Evolutionary conservation across 2,797 vertebrate species (phyloP).

Genomic region (Lutjanus campechanus): DNA sequence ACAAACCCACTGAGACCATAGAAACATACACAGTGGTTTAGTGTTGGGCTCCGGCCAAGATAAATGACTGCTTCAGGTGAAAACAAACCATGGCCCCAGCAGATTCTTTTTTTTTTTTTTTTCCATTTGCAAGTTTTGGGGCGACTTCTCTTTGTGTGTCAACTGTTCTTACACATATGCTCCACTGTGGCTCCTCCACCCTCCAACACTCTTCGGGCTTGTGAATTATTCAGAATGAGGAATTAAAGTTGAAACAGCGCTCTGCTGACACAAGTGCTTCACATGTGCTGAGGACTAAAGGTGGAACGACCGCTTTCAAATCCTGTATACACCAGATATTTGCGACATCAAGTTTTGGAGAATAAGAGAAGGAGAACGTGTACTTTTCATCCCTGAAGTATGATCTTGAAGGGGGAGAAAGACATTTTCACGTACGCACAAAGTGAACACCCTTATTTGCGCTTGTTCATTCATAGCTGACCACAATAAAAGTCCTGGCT

Average conservation of each 20-base stretch:
- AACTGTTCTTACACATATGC: conserved; percentile 72
- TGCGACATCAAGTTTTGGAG: conserved; percentile 61
- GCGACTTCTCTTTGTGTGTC: conserved; percentile 69
- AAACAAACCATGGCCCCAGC: conserved; percentile 84
- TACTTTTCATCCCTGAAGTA: too few species aligned
- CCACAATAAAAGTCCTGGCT: conserved; percentile 71
- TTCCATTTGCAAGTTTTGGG: conserved; percentile 67
- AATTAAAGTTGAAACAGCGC: conserved; percentile 73
- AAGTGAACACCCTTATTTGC: conserved; percentile 13
- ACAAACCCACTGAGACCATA: conserved; percentile 85
- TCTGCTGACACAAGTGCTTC: conserved; percentile 64
- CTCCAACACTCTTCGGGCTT: conserved; percentile 64
- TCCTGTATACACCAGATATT: conserved; percentile 46
- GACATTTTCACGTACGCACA: conserved; percentile 53
- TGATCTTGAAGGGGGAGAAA: conserved; percentile 39
- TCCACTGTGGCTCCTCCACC: conserved; percentile 57
- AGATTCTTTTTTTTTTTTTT: conserved; percentile 65
- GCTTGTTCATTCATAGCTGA: conserved; percentile 56
- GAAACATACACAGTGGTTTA: conserved; percentile 89
- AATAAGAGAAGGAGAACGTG: conserved; percentile 40
- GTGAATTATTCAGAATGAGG: conserved; percentile 77
- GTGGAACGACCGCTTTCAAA: conserved; percentile 64
- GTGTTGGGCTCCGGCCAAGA: conserved; percentile 85
- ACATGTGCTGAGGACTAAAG: conserved; percentile 66
- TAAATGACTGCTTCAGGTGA: conserved; percentile 89